Evolutionary conservation across 2,888 invertebrate genomes (phyloP), one percentile per base, ranked within the genome.

Genomic region (Scaptomyza cyrtandrae): DNA sequence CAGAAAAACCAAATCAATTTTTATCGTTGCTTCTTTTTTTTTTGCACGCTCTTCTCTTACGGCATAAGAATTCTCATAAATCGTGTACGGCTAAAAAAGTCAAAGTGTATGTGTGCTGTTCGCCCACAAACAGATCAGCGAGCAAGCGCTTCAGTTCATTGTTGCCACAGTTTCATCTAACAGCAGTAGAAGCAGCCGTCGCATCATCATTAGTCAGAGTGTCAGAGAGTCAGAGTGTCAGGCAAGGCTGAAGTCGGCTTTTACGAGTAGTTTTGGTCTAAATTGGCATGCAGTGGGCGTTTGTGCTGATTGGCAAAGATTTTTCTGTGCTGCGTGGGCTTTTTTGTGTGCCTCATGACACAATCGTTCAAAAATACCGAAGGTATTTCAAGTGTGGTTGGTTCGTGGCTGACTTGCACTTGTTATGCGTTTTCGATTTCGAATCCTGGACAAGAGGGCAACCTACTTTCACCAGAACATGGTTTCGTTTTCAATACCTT

Each of bases 391-490:
- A 60, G 19, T 57, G 58, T 43, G 27, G 53, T 41, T 16, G 41
- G 16, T 62, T 57, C 46, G 49, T 57, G 62, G 61, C 53, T 57
- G 70, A 72, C 69, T 69, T 83, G 75, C 83, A 88, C 83, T 84
- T 84, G 83, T 66, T 74, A 74, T 86, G 84, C 88, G 83, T 88
- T 77, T 79, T 68, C 60, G 59, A 9, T 39, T 41, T 41, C 41
- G 10, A 2, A 16, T 41, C 68, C 63, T 72, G 74, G 67, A 50
- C 56, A 59, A 53, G 75, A 70, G 63, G 64, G 55, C 68, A 78
- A 71, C 73, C 85, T 77, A 82, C 83, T 84, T 84, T 84, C 83
- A 88, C 83, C 88, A 84, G 83, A 84, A 84, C 80, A 45, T 55
- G 81, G 81, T 88, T 86, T 84, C 83, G 69, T 70, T 84, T 84